Percentiles rank a stretch among this genome's conserved stretches.
Evolutionary conservation across 2,113 vertebrate genomes (phyloP).

Genomic region (Platichthys stellatus): DNA sequence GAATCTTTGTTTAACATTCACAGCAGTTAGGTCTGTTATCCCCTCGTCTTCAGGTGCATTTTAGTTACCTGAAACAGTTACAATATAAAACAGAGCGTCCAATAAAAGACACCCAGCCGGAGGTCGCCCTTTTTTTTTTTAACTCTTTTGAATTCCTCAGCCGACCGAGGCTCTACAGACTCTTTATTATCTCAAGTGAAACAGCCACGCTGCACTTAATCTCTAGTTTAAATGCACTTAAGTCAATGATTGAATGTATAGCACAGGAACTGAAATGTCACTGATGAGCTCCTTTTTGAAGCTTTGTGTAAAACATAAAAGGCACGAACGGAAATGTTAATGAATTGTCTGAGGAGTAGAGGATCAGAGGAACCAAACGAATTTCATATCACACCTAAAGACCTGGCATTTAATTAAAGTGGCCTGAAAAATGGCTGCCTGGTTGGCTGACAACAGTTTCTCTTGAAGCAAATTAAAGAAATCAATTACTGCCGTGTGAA

Average conservation of each 20-base stretch:
- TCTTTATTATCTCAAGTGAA: slow-evolving; percentile 68
- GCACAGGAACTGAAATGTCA: slow-evolving; percentile 68
- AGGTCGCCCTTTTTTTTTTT: slow-evolving; percentile 32
- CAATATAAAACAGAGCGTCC: slow-evolving; percentile 26
- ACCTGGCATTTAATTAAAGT: slow-evolving; percentile 83
- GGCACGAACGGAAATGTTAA: slow-evolving; percentile 73
- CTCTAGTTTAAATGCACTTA: slow-evolving; percentile 70
- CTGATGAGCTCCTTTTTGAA: slow-evolving; percentile 69
- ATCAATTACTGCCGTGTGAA: slow-evolving; percentile 77
- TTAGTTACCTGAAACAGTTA: slow-evolving; percentile 36
- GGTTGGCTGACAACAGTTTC: slow-evolving; percentile 77
- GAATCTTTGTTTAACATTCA: slow-evolving; percentile 15
- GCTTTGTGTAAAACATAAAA: slow-evolving; percentile 75
- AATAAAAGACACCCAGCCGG: slow-evolving; percentile 26
- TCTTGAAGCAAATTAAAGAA: slow-evolving; percentile 82
- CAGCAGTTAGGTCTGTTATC: slow-evolving; percentile 38
- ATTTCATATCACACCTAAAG: slow-evolving; percentile 83
- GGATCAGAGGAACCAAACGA: slow-evolving; percentile 79
- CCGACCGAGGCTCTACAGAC: slow-evolving; percentile 40
- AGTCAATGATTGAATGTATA: slow-evolving; percentile 70
- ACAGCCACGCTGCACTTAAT: slow-evolving; percentile 69
- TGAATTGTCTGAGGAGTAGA: slow-evolving; percentile 76
- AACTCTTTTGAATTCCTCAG: slow-evolving; percentile 46
- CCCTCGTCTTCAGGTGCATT: slow-evolving; percentile 30
- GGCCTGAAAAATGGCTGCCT: slow-evolving; percentile 77